These are phyloP conservation scores for Habropoda laboriosa DNA, from an alignment of 1,140 invertebrate species.

Conservation along the genomic window DNA sequence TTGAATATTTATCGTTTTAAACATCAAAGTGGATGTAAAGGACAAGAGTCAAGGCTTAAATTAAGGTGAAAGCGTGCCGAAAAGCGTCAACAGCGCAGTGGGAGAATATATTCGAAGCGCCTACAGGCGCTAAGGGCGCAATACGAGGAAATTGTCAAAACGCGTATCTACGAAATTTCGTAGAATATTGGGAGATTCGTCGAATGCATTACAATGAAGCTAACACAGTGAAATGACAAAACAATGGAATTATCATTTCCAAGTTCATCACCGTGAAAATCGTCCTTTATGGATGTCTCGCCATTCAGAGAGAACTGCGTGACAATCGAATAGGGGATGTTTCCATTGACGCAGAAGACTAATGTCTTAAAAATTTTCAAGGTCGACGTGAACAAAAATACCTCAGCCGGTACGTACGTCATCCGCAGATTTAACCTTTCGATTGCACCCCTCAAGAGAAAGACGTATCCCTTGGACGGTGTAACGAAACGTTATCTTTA, in stretches of 20 bases:
- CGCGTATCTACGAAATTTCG: no score
- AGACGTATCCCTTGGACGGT: background rate
- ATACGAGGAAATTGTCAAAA: no score
- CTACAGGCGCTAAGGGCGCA: no score
- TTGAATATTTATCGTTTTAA: no score
- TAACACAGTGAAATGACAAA: background rate
- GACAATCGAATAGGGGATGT: no score
- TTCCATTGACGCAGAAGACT: background rate
- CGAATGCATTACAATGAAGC: background rate
- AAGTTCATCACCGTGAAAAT: constrained; percentile 11
- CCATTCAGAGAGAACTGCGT: background rate
- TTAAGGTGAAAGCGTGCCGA: no score
- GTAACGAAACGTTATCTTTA: background rate
- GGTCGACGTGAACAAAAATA: constrained; percentile 12
- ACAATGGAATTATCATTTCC: background rate
- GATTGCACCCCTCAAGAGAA: background rate
- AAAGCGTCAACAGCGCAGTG: no score
- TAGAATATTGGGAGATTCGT: background rate
- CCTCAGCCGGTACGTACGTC: constrained; percentile 10
- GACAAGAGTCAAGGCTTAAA: no score
- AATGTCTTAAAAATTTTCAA: constrained; percentile 2
- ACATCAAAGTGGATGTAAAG: no score
- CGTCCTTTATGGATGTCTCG: background rate
- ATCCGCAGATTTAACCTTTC: constrained; percentile 12
- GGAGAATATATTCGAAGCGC: no score